Conservation (phyloP, 2,888 invertebrate genomes). For the Diarsia rubi region DNA sequence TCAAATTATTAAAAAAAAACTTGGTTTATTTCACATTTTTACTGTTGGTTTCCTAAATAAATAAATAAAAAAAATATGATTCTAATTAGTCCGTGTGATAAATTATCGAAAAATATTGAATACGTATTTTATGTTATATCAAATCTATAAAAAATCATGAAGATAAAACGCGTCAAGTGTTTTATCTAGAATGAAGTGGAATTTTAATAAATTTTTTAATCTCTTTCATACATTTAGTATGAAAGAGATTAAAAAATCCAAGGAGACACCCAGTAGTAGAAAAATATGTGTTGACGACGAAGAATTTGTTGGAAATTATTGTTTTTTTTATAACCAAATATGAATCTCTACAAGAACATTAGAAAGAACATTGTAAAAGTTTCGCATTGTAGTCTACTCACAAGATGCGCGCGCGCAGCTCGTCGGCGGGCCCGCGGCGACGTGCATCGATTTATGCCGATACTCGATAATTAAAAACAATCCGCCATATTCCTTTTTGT, state of each 20-base stretch:
- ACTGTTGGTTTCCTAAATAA: too few species aligned
- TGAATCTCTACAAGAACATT: not conserved
- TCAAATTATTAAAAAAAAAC: too few species aligned
- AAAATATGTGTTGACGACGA: not conserved
- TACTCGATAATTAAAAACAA: conserved; percentile 91
- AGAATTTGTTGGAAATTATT: not conserved
- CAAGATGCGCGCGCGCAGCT: conserved; percentile 73
- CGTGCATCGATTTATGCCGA: conserved; percentile 90
- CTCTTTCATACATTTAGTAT: too few species aligned
- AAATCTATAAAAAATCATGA: too few species aligned
- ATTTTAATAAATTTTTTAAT: not conserved
- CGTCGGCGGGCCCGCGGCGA: conserved; percentile 87
- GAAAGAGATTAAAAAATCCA: not conserved
- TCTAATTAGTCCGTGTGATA: too few species aligned
- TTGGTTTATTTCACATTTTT: too few species aligned
- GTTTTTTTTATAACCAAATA: not conserved
- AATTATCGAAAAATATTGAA: too few species aligned
- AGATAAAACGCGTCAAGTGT: too few species aligned
- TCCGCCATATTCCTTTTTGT: conserved; percentile 90
- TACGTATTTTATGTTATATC: too few species aligned
- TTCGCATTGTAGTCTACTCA: conserved; percentile 69
- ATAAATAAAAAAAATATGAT: too few species aligned
- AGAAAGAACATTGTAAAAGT: conserved; percentile 40
- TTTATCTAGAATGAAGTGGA: not conserved
- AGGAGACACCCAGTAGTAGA: not conserved